Conservation (phyloP, 2,888 invertebrate species). For the Nemotelus nigrinus region DNA sequence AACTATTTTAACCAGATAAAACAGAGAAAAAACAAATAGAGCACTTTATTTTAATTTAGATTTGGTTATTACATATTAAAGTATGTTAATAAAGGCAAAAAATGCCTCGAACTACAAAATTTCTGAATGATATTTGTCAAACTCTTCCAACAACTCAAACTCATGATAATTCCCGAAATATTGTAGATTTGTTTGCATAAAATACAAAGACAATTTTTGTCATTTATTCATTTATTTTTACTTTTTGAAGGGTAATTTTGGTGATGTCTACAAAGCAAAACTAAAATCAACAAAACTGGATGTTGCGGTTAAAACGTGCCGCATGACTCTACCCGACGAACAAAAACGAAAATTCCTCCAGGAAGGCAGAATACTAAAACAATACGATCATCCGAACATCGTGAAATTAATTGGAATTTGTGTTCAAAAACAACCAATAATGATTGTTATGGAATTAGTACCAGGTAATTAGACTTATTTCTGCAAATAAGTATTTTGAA, state of each 20-base stretch:
- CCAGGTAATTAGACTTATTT: slow-evolving; percentile 64
- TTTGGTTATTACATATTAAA: too few species aligned
- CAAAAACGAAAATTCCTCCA: slow-evolving; percentile 93
- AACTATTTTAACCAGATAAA: too few species aligned
- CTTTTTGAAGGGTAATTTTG: slow-evolving; percentile 87
- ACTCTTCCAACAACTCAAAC: too few species aligned
- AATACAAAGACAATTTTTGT: too few species aligned
- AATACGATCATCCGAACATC: slow-evolving; percentile 96
- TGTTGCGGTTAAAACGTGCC: slow-evolving; percentile 96
- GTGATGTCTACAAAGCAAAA: slow-evolving; percentile 94
- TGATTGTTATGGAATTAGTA: slow-evolving; percentile 99
- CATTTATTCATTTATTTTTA: slow-evolving; percentile 4
- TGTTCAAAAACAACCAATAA: slow-evolving; percentile 97
- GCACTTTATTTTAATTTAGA: too few species aligned
- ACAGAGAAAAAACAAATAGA: too few species aligned
- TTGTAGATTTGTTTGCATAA: too few species aligned
- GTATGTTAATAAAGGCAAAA: too few species aligned
- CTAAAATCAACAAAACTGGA: slow-evolving; percentile 84
- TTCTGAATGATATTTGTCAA: too few species aligned
- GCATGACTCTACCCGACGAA: slow-evolving; percentile 93
- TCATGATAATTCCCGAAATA: too few species aligned
- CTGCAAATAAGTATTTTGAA: background rate
- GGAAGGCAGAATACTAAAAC: slow-evolving; percentile 94
- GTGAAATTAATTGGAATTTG: slow-evolving; percentile 97
- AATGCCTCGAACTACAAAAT: too few species aligned